Base-by-base conservation (phyloP, 1,140 invertebrate genomes). In the Brachionus paranguensis region DNA sequence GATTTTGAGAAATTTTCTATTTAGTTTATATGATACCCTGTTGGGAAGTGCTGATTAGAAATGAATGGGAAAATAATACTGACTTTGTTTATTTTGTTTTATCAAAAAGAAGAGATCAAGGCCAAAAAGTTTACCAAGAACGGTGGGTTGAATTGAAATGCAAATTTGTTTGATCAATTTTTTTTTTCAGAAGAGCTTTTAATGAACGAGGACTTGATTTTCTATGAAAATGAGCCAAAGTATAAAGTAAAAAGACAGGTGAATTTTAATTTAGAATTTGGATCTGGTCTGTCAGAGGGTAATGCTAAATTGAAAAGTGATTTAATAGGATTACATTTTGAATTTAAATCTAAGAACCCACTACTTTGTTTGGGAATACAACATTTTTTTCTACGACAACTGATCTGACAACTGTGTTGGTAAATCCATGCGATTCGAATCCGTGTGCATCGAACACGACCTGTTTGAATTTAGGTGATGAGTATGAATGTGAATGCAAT, bases 31-130 rank as follows among this genome's bases (percentile, higher is more conserved):
- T 24, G 47, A 45, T 8, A 43, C 7, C 70, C 17, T 74, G 70
- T 20, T 45, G 70, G 33, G 65, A 29, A 14, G 33, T 33, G 27
- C 12, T 43, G 68, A 45, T 43, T 43, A 27, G 27, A 50, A 47
- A 76, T 76, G 72, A 76, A 76, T 53, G 41, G 45, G 8, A 76
- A 76, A 76, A 76, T 76, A 76, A 76, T 76, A n/a, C 53, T 76
- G 45, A 53, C 72, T 10, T 29, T 76, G 29, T 76, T 76, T 33
- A 76, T 76, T 27, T 29, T 76, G 47, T 76, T 76, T 17, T 76
- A 76, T 50, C 72, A 76, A 14, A 76, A 76, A 50, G 72, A 76
- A 29, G 43, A 76, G 27, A 24, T 76, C 43, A 76, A 76, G 27
- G 7, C 72, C 2, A 76, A 76, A 76, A 76, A 76, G 43, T 17